Conservation (phyloP, 2,113 vertebrate genomes). For the Falco punctatus region DNA sequence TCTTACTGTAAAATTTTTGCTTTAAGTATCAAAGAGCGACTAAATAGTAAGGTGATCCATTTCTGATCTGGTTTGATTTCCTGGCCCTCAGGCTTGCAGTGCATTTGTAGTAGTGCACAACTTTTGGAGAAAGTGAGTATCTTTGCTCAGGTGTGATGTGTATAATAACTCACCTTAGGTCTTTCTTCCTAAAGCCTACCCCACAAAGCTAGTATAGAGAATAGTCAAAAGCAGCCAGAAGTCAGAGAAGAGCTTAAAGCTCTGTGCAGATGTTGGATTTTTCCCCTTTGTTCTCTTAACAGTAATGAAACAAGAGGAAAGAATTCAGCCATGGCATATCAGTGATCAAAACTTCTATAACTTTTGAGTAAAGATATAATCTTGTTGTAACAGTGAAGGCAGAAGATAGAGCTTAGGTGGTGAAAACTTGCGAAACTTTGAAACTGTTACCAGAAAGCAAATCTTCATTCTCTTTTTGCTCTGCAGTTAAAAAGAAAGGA, state of each 20-base stretch:
- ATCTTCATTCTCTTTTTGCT: not conserved
- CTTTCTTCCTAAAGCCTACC: not conserved
- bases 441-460: not conserved
- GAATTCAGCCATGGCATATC: not conserved
- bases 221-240: constrained; percentile 4
- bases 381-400: not conserved
- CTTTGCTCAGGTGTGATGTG: not conserved
- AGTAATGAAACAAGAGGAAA: not conserved
- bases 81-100: not conserved
- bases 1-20: not conserved
- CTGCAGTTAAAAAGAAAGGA: constrained; percentile 18
- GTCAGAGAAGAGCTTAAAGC: not conserved
- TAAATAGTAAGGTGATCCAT: constrained; percentile 12
- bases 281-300: constrained; percentile 10
- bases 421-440: constrained; percentile 18
- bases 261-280: constrained; percentile 14
- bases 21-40: constrained; percentile 9
- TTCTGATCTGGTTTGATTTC: constrained; percentile 37
- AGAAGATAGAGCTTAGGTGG: not conserved
- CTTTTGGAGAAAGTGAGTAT: not conserved
- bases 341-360: constrained; percentile 22
- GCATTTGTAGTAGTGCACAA: not conserved
- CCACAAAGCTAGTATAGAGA: not conserved
- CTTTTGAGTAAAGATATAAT: constrained; percentile 17
- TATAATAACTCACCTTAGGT: not conserved